Evolutionary conservation across 2,888 invertebrate species (phyloP).

Genomic region (Carpatolechia fugitivella): DNA sequence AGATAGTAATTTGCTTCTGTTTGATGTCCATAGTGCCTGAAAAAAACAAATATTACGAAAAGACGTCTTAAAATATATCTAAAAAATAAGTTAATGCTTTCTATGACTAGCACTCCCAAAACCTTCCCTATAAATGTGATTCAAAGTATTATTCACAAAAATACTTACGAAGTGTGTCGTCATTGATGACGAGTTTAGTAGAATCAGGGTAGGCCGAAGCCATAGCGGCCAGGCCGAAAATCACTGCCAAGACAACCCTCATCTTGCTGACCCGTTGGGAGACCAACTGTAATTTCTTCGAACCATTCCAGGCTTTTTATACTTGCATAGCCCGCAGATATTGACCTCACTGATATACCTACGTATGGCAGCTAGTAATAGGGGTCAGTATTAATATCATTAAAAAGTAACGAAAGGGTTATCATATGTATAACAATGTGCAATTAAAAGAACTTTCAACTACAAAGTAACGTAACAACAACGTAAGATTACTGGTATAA

Average conservation of each 20-base stretch:
- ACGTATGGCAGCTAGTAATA: background rate
- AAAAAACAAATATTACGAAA: slow-evolving; percentile 22
- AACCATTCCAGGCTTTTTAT: background rate
- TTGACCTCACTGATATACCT: background rate
- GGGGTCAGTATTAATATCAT: background rate
- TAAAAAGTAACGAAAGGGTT: no score
- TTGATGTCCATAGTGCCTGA: slow-evolving; percentile 65
- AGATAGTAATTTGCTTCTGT: slow-evolving; percentile 65
- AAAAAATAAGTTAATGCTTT: background rate
- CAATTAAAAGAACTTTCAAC: no score
- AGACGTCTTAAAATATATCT: background rate
- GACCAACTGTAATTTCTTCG: slow-evolving; percentile 47
- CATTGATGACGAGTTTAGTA: slow-evolving; percentile 38
- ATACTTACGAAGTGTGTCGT: slow-evolving; percentile 47
- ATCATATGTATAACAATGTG: no score
- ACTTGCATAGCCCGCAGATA: background rate
- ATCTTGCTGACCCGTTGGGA: slow-evolving; percentile 50
- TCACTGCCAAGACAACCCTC: slow-evolving; percentile 51
- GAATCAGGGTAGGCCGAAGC: slow-evolving; percentile 49
- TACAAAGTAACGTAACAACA: no score
- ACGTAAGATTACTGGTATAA: no score
- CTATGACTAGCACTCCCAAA: no score
- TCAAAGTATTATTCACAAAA: no score
- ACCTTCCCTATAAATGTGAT: no score
- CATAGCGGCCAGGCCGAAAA: slow-evolving; percentile 55